Conservation (phyloP, 2,113 vertebrate species). For the Hypomesus transpacificus region DNA sequence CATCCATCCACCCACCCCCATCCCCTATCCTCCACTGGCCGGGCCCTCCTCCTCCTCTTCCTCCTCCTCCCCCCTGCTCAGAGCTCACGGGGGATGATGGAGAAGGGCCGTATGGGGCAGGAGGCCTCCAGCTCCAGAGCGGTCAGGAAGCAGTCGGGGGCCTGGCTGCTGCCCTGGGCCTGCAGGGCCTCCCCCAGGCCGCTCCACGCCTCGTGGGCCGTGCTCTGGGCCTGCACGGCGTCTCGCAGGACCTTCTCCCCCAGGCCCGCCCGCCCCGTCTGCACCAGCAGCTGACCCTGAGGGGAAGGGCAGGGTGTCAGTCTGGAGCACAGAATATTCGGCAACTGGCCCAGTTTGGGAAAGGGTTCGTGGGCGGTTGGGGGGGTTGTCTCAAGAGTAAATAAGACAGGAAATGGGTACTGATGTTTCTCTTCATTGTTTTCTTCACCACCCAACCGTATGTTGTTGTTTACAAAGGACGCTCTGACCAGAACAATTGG, state of each 20-base stretch:
- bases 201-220: constrained; percentile 89
- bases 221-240: constrained; percentile 83
- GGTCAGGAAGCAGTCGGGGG: constrained; percentile 88
- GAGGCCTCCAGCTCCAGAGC: constrained; percentile 95
- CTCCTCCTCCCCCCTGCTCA: constrained; percentile 50
- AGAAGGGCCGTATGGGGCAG: constrained; percentile 89
- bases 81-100: constrained; percentile 88
- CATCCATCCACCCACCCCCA: background rate
- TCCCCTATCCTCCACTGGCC: background rate
- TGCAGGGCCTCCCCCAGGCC: constrained; percentile 91
- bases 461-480: no score
- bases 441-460: no score
- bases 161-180: constrained; percentile 78
- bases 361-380: background rate
- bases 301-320: background rate
- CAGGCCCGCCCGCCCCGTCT: constrained; percentile 77
- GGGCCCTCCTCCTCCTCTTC: background rate
- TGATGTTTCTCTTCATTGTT: no score
- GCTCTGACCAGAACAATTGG: background rate
- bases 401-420: no score
- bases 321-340: no score
- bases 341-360: background rate
- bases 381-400: no score
- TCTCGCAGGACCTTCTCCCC: constrained; percentile 93
- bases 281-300: constrained; percentile 85